Base-by-base conservation (phyloP, 2,888 invertebrate species). In the Ectemnius continuus region DNA sequence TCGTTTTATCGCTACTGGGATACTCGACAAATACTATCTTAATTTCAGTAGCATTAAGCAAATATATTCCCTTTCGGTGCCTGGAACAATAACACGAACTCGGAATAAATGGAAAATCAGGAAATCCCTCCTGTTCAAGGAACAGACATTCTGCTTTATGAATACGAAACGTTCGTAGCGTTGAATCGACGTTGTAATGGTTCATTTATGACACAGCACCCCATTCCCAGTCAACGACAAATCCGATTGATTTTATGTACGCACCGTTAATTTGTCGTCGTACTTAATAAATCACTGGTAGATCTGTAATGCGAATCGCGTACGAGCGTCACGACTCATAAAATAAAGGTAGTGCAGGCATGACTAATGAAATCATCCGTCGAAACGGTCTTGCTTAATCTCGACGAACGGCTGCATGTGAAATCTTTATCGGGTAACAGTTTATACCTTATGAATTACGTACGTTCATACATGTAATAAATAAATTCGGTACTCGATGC, bases 401-500 rank as follows among this genome's bases (percentile, higher is more conserved):
- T 52, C 52, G n/a, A 13, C 16, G 52, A 36, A 14, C 16, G 16
- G 16, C 3, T 4, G 52, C 16, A 2, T 6, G 36, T 52, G 52
- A 14, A 16, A 52, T 52, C n/a, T 52, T 52, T 52, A 52, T 16
- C 8, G 52, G 36, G n/a, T 5, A 52, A 16, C n/a, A 4, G 52
- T 52, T 47, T 52, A 14, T 11, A 8, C 36, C 8, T 36, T 36
- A 36, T 36, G 36, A 11, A 36, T 36, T 36, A 36, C 8, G 36
- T 8, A 36, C 52, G n/a, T 52, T 14, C 52, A 52, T 52, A 2
- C 11, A 16, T 52, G 52, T 36, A 36, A 36, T 36, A 36, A 36
- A 36, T 36, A 36, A 36, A 4, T 36, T 36, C 36, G 5, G 59
- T 28, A 73, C 75, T 73, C 74, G 75, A 76, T 73, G 78, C 71